Evolutionary conservation across 2,113 vertebrate genomes (phyloP).

Genomic region (Zosterops lateralis): DNA sequence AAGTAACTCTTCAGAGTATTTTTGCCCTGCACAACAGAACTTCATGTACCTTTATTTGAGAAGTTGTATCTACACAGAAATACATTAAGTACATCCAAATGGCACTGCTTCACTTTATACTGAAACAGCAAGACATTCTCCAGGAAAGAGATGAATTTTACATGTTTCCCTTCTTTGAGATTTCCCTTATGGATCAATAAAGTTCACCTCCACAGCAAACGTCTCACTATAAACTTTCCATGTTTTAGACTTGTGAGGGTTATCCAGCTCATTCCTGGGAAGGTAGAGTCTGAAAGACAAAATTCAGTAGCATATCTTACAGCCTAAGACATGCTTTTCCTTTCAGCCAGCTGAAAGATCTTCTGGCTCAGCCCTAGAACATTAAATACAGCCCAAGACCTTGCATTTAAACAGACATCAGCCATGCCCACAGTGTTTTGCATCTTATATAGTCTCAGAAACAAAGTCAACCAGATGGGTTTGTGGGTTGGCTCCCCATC

Average conservation of each 20-base stretch:
- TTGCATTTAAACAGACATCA: not conserved
- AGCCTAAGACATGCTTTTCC: not conserved
- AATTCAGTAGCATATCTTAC: not conserved
- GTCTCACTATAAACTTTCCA: constrained; percentile 87
- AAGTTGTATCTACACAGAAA: constrained; percentile 21
- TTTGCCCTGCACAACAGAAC: constrained; percentile 56
- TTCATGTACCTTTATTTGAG: constrained; percentile 32
- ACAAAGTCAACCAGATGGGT: not conserved
- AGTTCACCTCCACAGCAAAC: constrained; percentile 87
- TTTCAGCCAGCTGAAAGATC: not conserved
- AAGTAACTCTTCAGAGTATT: not conserved
- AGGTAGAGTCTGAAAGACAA: constrained; percentile 82
- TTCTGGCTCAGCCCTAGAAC: not conserved
- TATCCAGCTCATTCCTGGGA: constrained; percentile 89
- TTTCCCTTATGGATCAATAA: constrained; percentile 27
- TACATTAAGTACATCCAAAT: not conserved
- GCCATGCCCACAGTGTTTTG: not conserved
- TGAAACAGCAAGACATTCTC: not conserved
- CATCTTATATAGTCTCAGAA: not conserved
- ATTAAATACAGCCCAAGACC: not conserved
- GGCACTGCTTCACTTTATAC: not conserved
- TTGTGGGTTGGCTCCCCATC: not conserved
- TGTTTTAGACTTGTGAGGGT: constrained; percentile 88
- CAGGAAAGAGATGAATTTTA: not conserved
- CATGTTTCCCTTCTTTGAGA: not conserved